phyloP scores from a whole-genome alignment of 2,888 invertebrate genomes.

The Eretmocerus hayati region DNA sequence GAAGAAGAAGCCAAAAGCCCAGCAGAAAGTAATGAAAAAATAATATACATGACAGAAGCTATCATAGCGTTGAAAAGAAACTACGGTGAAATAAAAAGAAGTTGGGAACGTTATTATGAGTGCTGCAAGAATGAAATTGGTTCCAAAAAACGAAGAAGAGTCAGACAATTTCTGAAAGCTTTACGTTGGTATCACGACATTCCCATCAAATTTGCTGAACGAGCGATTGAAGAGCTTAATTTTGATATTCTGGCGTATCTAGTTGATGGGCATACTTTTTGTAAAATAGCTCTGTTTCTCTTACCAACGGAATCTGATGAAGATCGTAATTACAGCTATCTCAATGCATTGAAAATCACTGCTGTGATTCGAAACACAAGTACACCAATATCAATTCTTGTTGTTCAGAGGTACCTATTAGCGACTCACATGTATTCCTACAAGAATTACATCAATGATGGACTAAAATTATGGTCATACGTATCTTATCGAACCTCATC shows the following conservation, averaged over 20 bases:
- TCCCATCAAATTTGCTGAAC: slow-evolving; percentile 30
- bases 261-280: slow-evolving; percentile 24
- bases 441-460: slow-evolving; percentile 16
- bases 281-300: slow-evolving; percentile 26
- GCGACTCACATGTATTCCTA: slow-evolving; percentile 12
- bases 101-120: slow-evolving; percentile 19
- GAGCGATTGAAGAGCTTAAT: slow-evolving; percentile 17
- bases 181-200: slow-evolving; percentile 36
- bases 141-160: slow-evolving; percentile 8
- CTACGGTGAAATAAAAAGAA: slow-evolving; percentile 9
- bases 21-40: slow-evolving; percentile 7
- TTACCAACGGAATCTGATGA: slow-evolving; percentile 26
- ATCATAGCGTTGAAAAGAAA: slow-evolving; percentile 19
- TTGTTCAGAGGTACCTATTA: slow-evolving; percentile 10
- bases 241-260: slow-evolving; percentile 27
- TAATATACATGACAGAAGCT: slow-evolving; percentile 15
- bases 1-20: not conserved
- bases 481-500: slow-evolving; percentile 10
- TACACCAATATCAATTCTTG: slow-evolving; percentile 8
- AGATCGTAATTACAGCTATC: slow-evolving; percentile 1
- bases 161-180: slow-evolving; percentile 26
- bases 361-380: slow-evolving; percentile 8
- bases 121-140: slow-evolving; percentile 8
- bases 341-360: slow-evolving; percentile 2
- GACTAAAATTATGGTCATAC: slow-evolving; percentile 16